A percentile compares a stretch with the other conserved stretches of the same genome.
phyloP scores from a whole-genome alignment of 1,140 invertebrate species.

The Caerostris extrusa region DNA sequence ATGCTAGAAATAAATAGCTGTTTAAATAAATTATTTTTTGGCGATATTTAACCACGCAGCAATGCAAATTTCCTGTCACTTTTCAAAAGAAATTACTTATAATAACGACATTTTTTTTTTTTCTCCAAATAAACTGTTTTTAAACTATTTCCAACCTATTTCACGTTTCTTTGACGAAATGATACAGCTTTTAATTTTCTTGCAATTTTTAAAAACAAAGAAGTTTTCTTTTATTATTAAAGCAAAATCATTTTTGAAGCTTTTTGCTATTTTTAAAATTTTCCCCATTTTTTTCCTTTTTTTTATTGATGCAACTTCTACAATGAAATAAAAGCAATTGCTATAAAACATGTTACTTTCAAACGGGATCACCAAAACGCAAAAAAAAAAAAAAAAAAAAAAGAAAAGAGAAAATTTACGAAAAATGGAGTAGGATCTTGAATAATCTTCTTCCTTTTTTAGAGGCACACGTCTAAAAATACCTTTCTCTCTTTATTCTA shows the following conservation, averaged over 20 bases:
- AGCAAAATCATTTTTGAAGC: background rate
- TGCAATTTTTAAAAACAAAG: background rate
- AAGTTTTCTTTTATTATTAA: background rate
- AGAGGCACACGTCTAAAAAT: background rate
- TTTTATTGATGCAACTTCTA: background rate
- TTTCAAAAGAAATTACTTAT: no score
- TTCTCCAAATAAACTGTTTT: no score
- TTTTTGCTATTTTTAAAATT: background rate
- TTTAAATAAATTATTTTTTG: no score
- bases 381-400: background rate
- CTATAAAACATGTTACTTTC: background rate
- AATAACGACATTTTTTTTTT: no score
- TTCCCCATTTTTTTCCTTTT: background rate
- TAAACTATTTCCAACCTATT: no score
- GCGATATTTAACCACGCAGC: no score
- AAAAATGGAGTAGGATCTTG: background rate
- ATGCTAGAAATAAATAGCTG: no score
- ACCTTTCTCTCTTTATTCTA: background rate
- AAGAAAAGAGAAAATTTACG: background rate
- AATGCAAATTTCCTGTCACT: no score
- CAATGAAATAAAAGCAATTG: background rate
- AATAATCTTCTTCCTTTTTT: conserved; percentile 6
- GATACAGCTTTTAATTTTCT: background rate
- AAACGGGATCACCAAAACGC: background rate
- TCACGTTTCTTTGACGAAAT: no score